Percentiles rank a stretch among this genome's conserved stretches.
These are phyloP conservation scores for Scaptomyza pallida DNA, from an alignment of 1,140 invertebrate genomes.

Conservation along the genomic window DNA sequence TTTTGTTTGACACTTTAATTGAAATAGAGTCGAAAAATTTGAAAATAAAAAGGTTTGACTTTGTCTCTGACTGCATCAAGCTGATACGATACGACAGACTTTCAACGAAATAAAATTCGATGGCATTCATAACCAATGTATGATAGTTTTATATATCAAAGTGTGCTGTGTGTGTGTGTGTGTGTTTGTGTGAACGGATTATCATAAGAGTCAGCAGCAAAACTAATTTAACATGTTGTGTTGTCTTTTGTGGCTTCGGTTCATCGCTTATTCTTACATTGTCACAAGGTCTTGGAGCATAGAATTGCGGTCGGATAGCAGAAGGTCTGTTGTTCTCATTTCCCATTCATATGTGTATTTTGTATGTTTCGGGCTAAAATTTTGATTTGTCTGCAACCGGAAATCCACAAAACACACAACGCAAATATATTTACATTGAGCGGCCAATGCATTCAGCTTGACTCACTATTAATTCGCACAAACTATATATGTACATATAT, in stretches of 20 bases:
- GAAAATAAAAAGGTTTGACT: conserved; percentile 22
- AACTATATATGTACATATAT: conserved; percentile 3
- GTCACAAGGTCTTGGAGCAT: conserved; percentile 32
- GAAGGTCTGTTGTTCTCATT: conserved; percentile 44
- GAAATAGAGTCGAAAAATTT: conserved; percentile 54
- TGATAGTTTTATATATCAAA: background rate
- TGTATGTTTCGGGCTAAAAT: conserved; percentile 74
- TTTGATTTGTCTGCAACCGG: conserved; percentile 80
- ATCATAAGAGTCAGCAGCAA: conserved; percentile 20
- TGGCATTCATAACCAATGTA: conserved; percentile 42
- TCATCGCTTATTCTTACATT: conserved; percentile 72
- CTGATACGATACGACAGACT: background rate
- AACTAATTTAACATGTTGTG: conserved; percentile 75
- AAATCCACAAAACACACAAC: conserved; percentile 79
- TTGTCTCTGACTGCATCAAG: conserved; percentile 37
- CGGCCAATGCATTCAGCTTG: background rate
- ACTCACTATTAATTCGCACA: conserved; percentile 25
- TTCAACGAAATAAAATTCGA: conserved; percentile 55
- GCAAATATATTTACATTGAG: conserved; percentile 73
- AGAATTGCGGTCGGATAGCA: conserved; percentile 6
- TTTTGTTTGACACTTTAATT: conserved; percentile 70
- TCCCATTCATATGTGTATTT: conserved; percentile 73
- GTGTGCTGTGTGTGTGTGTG: no score
- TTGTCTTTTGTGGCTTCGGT: conserved; percentile 75
- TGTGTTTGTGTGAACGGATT: conserved; percentile 16